Evolutionary conservation across 2,113 vertebrate species (phyloP).

Genomic region (Oncorhynchus mykiss): DNA sequence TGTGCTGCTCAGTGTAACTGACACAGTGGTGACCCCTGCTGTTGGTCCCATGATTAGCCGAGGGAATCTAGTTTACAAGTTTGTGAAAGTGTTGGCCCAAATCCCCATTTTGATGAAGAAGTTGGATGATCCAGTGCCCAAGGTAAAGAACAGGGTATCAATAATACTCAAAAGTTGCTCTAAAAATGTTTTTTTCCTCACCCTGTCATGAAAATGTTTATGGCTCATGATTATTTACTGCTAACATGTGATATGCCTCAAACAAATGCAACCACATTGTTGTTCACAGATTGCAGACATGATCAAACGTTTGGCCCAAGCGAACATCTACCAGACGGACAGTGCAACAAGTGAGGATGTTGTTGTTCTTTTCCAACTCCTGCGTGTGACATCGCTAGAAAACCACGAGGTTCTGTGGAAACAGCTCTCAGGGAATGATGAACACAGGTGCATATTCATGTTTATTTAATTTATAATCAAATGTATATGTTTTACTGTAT

Average conservation of each 20-base stretch:
- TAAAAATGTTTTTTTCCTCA: neutral
- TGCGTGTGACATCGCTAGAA: slow-evolving; percentile 53
- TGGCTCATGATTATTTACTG: slow-evolving; percentile 1
- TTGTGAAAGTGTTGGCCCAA: slow-evolving; percentile 52
- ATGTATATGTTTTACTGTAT: neutral
- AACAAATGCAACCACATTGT: neutral
- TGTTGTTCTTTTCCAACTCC: slow-evolving; percentile 74
- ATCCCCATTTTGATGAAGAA: slow-evolving; percentile 74
- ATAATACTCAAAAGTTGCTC: no score
- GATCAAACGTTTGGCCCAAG: slow-evolving; percentile 73
- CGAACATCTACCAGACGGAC: slow-evolving; percentile 70
- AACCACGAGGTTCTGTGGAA: slow-evolving; percentile 71
- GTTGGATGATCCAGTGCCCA: slow-evolving; percentile 56
- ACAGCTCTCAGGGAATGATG: slow-evolving; percentile 54
- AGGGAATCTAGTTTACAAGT: slow-evolving; percentile 66
- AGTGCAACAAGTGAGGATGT: slow-evolving; percentile 63
- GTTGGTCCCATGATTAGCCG: slow-evolving; percentile 56
- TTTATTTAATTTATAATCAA: neutral
- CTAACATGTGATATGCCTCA: neutral
- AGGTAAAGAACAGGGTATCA: slow-evolving; percentile 60
- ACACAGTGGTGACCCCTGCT: slow-evolving; percentile 17
- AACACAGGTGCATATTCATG: slow-evolving; percentile 59
- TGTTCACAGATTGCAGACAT: slow-evolving; percentile 71
- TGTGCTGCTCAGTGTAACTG: slow-evolving; percentile 64
- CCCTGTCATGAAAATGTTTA: neutral